Conservation (phyloP, 2,797 vertebrate species). For the Sciurus carolinensis region DNA sequence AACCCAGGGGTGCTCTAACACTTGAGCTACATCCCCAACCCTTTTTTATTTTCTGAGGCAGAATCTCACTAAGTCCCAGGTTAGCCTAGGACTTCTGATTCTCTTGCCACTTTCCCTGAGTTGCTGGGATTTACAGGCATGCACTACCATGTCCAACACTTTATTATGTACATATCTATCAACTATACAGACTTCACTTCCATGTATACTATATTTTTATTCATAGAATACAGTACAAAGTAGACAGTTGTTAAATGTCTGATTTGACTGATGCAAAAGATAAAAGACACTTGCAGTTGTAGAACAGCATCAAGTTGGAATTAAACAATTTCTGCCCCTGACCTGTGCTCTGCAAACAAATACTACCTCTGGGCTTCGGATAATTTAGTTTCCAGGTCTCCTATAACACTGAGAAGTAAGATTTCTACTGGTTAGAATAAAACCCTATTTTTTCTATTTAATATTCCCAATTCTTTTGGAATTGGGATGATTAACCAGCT, state of each 20-base stretch:
- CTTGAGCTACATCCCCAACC: too few species aligned
- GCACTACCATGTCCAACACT: background rate
- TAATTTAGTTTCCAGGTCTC: background rate
- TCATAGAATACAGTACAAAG: background rate
- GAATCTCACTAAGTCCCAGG: too few species aligned
- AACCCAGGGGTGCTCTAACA: too few species aligned
- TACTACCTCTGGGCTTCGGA: background rate
- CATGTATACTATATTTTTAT: background rate
- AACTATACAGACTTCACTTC: background rate
- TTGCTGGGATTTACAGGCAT: too few species aligned
- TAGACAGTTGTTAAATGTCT: background rate
- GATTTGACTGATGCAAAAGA: background rate
- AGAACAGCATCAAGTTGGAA: slow-evolving; percentile 39
- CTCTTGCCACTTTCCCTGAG: too few species aligned
- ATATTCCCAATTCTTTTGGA: background rate
- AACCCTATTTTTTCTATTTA: background rate
- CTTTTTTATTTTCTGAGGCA: too few species aligned
- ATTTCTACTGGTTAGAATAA: slow-evolving; percentile 35
- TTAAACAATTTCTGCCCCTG: background rate
- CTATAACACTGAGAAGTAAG: background rate
- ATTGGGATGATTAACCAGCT: background rate
- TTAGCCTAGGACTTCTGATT: too few species aligned
- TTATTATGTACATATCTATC: background rate
- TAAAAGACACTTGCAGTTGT: background rate
- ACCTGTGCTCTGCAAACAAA: background rate